Evolutionary conservation across 2,113 vertebrate genomes (phyloP).

Genomic region (Spea multiplicata): DNA sequence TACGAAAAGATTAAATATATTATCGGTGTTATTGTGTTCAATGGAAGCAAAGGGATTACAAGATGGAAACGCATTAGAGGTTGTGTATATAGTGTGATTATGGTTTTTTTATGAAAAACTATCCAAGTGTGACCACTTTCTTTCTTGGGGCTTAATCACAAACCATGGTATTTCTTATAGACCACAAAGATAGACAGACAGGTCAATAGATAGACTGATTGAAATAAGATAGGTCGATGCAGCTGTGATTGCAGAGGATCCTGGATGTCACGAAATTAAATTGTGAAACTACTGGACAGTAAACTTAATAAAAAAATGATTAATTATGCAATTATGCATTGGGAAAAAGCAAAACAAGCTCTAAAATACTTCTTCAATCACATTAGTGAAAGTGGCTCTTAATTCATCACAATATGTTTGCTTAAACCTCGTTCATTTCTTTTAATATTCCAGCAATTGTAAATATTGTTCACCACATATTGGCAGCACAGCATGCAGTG

Average conservation of each 20-base stretch:
- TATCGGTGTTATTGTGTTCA: too few relatives aligned
- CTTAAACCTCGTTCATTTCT: background rate
- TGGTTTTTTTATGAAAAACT: too few relatives aligned
- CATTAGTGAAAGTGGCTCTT: background rate
- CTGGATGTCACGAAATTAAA: background rate
- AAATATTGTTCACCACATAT: background rate
- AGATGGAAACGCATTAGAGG: too few relatives aligned
- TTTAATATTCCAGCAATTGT: background rate
- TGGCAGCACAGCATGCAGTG: background rate
- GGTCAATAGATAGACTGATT: too few relatives aligned
- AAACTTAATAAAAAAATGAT: background rate
- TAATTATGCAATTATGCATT: background rate
- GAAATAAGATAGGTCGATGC: background rate
- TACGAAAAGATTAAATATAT: too few relatives aligned
- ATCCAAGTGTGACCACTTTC: too few relatives aligned
- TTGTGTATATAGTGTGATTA: too few relatives aligned
- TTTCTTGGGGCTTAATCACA: too few relatives aligned
- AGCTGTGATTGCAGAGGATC: background rate
- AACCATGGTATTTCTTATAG: too few relatives aligned
- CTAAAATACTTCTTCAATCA: background rate
- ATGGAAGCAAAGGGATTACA: too few relatives aligned
- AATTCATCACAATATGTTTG: background rate
- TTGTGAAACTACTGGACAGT: background rate
- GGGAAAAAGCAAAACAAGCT: background rate
- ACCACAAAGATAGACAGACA: too few relatives aligned